phyloP scores from a whole-genome alignment of 2,797 vertebrate species.

The Varecia variegata region DNA sequence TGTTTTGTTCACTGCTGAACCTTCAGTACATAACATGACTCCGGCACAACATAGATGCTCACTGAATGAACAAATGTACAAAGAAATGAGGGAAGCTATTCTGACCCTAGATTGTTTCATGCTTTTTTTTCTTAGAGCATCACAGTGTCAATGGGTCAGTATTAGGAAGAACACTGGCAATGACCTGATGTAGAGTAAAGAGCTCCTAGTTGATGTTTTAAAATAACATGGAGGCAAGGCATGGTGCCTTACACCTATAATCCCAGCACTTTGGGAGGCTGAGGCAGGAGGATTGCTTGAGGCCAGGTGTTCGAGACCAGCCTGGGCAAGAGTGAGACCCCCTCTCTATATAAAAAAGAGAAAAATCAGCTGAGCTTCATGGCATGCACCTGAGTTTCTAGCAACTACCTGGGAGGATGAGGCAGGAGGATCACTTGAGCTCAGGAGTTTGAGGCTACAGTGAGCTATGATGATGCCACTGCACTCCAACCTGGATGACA shows the following conservation, averaged over 20 bases:
- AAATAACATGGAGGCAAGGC: not conserved
- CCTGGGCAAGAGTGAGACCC: not conserved
- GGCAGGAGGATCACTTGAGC: not conserved
- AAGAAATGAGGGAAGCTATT: not conserved
- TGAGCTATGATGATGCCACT: not conserved
- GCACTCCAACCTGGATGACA: not conserved
- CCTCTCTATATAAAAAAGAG: not conserved
- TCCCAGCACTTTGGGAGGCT: not conserved
- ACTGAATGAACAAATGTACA: not conserved
- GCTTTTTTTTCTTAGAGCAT: slow-evolving; percentile 28
- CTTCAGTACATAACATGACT: not conserved
- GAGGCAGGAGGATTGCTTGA: not conserved
- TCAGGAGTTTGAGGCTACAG: not conserved
- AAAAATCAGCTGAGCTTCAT: not conserved
- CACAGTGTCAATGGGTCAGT: not conserved
- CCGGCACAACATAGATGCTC: not conserved
- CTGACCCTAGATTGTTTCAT: not conserved
- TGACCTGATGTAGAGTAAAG: not conserved
- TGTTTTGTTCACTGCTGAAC: not conserved
- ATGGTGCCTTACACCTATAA: not conserved
- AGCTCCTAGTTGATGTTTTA: not conserved
- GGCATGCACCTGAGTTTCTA: not conserved
- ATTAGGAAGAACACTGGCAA: not conserved
- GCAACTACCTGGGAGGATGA: not conserved
- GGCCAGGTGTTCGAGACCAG: not conserved